Base-by-base conservation (phyloP, 1,140 invertebrate species). In the Papilio helenus region DNA sequence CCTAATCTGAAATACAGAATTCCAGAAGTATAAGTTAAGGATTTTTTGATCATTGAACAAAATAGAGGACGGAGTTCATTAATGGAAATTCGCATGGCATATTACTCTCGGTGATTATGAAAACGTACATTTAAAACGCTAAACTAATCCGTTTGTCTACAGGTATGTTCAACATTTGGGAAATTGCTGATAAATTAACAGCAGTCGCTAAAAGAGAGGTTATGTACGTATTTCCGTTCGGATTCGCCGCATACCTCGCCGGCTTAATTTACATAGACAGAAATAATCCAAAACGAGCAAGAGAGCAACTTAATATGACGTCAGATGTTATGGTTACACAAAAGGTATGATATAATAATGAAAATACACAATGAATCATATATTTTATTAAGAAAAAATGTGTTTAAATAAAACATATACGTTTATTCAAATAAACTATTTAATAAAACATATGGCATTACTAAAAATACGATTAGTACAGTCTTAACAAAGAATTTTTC, bases 211-310 rank as follows among this genome's bases (percentile, higher is more conserved):
- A 99, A 90, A 97, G 97, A 87, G 98, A 98, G 89, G 88, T 99
- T 29, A 97, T 98, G 85, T 99, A 98, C 92, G 96, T 97, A 1
- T 98, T 98, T 96, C 98, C 98, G 0, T 98, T 99, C 93, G 99
- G 98, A 2, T 89, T 99, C 3, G 97, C 97, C 0, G 97, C 97
- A n/a, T 99, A 98, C 96, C 94, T 99, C 10, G 97, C 97, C 83
- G 98, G 98, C 1, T 95, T 98, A 14, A 97, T 99, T 58, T 99
- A 98, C 91, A 98, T 99, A 81, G 97, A 99, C 89, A 95, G 98
- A 76, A 96, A 97, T 80, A 97, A 98, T 80, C 96, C 96, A 29
- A 97, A 97, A 83, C 96, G 97, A 86, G 98, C 98, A 0, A 96
- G 97, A 72, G 94, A 96, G n/a, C 96, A 97, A n/a, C 96, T 99